Percentiles rank a stretch among this genome's conserved stretches.
Conservation (phyloP, 1,140 invertebrate genomes). For the Leptinotarsa undecemlineata region DNA sequence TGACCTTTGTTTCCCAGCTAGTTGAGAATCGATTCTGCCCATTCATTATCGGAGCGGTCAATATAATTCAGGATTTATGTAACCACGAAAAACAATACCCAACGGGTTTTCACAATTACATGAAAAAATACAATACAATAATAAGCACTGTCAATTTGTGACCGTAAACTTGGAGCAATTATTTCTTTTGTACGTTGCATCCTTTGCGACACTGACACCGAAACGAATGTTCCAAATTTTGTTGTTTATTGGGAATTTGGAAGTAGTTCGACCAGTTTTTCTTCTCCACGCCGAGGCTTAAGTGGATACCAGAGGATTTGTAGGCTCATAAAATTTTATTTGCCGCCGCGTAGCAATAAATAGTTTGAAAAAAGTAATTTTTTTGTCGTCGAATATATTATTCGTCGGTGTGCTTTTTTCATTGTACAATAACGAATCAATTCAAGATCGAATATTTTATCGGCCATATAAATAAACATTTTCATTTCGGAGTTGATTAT, state of each 20-base stretch:
- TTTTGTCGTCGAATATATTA: slow-evolving; percentile 12
- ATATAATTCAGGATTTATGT: too few species aligned
- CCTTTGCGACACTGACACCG: not conserved
- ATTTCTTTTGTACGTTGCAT: not conserved
- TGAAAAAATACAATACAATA: not conserved
- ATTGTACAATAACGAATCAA: not conserved
- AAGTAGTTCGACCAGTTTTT: slow-evolving; percentile 11
- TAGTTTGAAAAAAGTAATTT: slow-evolving; percentile 2
- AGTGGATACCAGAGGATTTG: slow-evolving; percentile 12
- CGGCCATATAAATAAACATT: not conserved
- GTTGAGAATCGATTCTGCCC: too few species aligned
- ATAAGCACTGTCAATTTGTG: not conserved
- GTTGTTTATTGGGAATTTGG: slow-evolving; percentile 14
- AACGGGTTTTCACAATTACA: not conserved
- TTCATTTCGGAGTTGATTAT: too few species aligned
- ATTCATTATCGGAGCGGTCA: too few species aligned
- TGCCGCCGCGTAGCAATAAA: slow-evolving; percentile 17
- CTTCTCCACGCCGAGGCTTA: not conserved
- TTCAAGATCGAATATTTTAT: not conserved
- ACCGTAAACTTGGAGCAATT: not conserved
- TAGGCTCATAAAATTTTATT: slow-evolving; percentile 18
- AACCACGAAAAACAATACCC: too few species aligned
- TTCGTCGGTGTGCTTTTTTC: not conserved
- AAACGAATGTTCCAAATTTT: slow-evolving; percentile 18
- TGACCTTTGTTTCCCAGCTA: too few species aligned